Conservation (phyloP, 2,888 invertebrate genomes). For the Endotricha flammealis region DNA sequence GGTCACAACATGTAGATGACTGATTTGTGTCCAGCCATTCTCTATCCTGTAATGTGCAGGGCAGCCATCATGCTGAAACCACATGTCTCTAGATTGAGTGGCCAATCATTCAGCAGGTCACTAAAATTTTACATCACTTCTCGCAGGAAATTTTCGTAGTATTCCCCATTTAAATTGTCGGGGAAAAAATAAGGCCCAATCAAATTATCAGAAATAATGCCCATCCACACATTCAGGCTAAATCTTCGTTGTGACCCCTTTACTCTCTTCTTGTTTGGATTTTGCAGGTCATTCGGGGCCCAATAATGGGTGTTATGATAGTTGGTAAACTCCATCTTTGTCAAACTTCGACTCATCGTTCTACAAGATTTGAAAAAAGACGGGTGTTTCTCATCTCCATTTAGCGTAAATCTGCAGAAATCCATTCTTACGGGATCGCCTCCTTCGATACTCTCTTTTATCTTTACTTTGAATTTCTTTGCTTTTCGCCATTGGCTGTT, state of each 20-base stretch:
- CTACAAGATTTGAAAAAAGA: slow-evolving; percentile 23
- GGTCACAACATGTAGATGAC: too few relatives aligned
- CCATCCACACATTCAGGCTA: slow-evolving; percentile 28
- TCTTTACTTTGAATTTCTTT: too few relatives aligned
- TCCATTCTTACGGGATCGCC: too few relatives aligned
- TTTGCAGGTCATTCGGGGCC: slow-evolving; percentile 21
- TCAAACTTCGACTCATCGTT: slow-evolving; percentile 29
- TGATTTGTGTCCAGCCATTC: slow-evolving; percentile 24
- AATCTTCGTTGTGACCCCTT: slow-evolving; percentile 27
- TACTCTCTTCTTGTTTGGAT: slow-evolving; percentile 25
- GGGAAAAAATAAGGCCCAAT: slow-evolving; percentile 28
- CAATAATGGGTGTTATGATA: slow-evolving; percentile 27
- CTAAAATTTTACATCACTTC: slow-evolving; percentile 13
- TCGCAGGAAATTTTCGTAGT: slow-evolving; percentile 23
- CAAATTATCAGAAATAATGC: slow-evolving; percentile 23
- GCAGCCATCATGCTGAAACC: slow-evolving; percentile 24
- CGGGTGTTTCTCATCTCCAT: slow-evolving; percentile 25
- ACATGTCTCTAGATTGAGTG: slow-evolving; percentile 18
- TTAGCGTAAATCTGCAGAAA: too few relatives aligned
- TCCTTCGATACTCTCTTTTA: too few relatives aligned
- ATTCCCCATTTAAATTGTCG: slow-evolving; percentile 25
- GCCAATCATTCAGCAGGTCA: slow-evolving; percentile 17
- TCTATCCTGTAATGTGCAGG: slow-evolving; percentile 22
- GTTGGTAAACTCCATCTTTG: slow-evolving; percentile 24
- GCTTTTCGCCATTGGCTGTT: too few relatives aligned